phyloP scores from a whole-genome alignment of 92 coral and sea anemone genomes.

The Actinostola sp. region DNA sequence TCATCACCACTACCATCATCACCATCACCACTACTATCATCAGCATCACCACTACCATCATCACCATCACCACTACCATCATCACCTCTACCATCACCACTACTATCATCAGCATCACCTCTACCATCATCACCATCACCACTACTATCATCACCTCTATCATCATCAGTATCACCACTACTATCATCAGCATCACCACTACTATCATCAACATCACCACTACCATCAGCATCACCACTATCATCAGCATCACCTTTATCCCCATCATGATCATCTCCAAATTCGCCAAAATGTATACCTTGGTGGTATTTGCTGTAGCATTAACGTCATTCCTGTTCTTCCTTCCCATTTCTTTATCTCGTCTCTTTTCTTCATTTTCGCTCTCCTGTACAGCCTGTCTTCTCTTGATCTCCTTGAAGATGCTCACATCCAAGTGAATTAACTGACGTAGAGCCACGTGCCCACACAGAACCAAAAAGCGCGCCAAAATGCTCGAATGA shows the following conservation, averaged over 20 bases:
- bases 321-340: constrained; percentile 18
- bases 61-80: no score
- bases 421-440: constrained; percentile 81
- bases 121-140: no score
- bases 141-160: no score
- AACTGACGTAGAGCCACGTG: constrained; percentile 96
- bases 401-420: constrained; percentile 93
- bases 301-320: constrained; percentile 54
- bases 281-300: constrained; percentile 52
- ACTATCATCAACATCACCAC: constrained; percentile 58
- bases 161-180: no score
- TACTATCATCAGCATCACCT: no score
- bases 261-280: neutral
- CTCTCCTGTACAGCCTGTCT: constrained; percentile 88
- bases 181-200: no score
- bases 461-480: constrained; percentile 80
- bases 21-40: no score
- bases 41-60: no score
- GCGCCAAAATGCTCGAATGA: constrained; percentile 77
- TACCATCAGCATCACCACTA: no score
- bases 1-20: no score
- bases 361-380: constrained; percentile 70
- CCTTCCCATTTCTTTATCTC: constrained; percentile 44
- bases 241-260: neutral
- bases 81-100: no score